phyloP scores from a whole-genome alignment of 1,140 invertebrate genomes.

The Drosophila quadrilineata region DNA sequence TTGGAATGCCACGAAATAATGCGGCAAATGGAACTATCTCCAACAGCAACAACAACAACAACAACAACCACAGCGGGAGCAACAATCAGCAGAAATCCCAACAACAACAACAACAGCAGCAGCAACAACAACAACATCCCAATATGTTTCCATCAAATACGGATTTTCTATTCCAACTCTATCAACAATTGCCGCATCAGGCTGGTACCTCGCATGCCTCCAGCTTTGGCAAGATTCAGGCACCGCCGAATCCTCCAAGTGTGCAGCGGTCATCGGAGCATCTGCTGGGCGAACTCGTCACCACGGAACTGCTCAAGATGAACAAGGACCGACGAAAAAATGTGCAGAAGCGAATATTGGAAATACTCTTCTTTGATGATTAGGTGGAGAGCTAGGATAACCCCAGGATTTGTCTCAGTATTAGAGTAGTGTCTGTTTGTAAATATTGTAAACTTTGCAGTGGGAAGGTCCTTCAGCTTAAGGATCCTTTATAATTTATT shows the following conservation, averaged over 20 bases:
- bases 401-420: not conserved
- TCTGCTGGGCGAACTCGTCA: constrained; percentile 75
- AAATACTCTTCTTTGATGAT: constrained; percentile 81
- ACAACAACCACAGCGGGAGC: constrained; percentile 30
- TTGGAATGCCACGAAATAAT: constrained; percentile 47
- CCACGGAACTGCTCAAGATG: constrained; percentile 79
- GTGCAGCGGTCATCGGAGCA: constrained; percentile 74
- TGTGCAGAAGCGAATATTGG: constrained; percentile 75
- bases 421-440: constrained; percentile 28
- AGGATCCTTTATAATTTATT: too few relatives aligned
- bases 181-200: constrained; percentile 74
- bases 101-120: constrained; percentile 34
- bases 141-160: constrained; percentile 73
- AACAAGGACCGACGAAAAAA: constrained; percentile 75
- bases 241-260: constrained; percentile 55
- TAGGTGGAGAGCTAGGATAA: too few relatives aligned
- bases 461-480: not conserved
- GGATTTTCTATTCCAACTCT: constrained; percentile 78
- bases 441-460: constrained; percentile 42
- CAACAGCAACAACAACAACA: constrained; percentile 34
- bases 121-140: constrained; percentile 55
- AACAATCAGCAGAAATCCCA: constrained; percentile 34
- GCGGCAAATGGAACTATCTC: constrained; percentile 17
- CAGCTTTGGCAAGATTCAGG: constrained; percentile 68
- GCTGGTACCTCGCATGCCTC: constrained; percentile 44